phyloP scores from a whole-genome alignment of 1,140 invertebrate genomes.

The Trichonephila clavata region DNA sequence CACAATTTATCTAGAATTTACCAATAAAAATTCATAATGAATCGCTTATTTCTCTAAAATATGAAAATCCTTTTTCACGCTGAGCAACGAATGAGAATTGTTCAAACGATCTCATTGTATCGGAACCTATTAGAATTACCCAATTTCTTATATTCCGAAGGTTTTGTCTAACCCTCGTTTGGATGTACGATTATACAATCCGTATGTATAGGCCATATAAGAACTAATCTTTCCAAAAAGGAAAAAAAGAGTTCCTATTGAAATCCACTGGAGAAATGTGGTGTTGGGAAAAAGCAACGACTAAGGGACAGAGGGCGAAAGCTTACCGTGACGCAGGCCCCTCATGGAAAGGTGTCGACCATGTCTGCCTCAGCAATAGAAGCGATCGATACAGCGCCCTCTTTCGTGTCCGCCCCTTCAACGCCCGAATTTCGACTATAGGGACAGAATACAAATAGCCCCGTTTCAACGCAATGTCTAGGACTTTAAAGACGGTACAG shows the following conservation, averaged over 20 bases:
- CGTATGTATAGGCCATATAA: neutral
- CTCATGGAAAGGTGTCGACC: constrained; percentile 67
- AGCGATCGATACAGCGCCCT: constrained; percentile 75
- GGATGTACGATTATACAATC: neutral
- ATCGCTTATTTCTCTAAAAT: neutral
- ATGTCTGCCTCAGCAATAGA: constrained; percentile 56
- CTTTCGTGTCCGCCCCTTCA: constrained; percentile 40
- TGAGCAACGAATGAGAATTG: neutral
- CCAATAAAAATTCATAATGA: neutral
- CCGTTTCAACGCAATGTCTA: constrained; percentile 10
- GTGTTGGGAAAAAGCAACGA: neutral
- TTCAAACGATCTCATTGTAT: neutral
- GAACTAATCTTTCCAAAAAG: constrained; percentile 1
- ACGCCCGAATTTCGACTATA: constrained; percentile 23
- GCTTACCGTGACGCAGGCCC: constrained; percentile 65
- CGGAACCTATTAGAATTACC: neutral
- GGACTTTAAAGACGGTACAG: constrained; percentile 7
- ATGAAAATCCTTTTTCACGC: neutral
- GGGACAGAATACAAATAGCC: constrained; percentile 34
- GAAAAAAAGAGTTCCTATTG: neutral
- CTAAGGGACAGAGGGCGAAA: constrained; percentile 14
- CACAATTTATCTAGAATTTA: neutral
- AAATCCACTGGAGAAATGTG: neutral
- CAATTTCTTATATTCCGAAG: neutral
- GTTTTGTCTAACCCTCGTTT: neutral